Evolutionary conservation across 2,113 vertebrate species (phyloP).

Genomic region (Syngnathus scovelli): DNA sequence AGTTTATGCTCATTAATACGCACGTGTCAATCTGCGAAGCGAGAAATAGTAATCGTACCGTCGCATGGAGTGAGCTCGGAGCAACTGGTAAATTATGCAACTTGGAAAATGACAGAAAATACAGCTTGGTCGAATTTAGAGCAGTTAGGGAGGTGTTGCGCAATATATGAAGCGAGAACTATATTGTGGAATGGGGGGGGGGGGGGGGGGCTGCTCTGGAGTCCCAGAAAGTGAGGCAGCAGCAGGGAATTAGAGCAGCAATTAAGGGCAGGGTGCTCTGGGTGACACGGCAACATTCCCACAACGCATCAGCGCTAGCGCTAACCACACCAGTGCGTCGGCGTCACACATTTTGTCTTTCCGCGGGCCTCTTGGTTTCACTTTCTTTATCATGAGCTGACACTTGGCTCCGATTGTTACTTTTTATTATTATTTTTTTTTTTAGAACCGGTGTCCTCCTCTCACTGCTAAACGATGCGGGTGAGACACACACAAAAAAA

Average conservation of each 20-base stretch:
- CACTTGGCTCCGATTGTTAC: neutral
- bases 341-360: conserved; percentile 6
- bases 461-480: conserved; percentile 8
- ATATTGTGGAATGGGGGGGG: conserved; percentile 1
- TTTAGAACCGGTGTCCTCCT: neutral
- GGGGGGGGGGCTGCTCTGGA: conserved; percentile 18
- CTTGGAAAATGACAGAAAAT: too few species aligned
- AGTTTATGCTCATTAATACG: conserved; percentile 59
- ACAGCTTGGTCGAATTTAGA: neutral
- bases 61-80: conserved; percentile 7
- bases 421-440: neutral
- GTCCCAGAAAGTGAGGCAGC: conserved; percentile 62
- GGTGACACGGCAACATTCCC: conserved; percentile 57
- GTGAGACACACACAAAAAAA: conserved; percentile 6
- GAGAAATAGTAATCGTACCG: conserved; percentile 4
- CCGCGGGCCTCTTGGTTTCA: neutral
- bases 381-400: neutral
- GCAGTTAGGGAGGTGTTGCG: neutral
- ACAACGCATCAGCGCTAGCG: conserved; percentile 47
- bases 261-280: conserved; percentile 70
- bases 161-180: conserved; percentile 15
- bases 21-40: conserved; percentile 37
- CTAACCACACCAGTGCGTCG: conserved; percentile 1
- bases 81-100: conserved; percentile 14
- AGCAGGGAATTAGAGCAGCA: conserved; percentile 70